phyloP scores from a whole-genome alignment of 1,140 invertebrate genomes.

The Drosophila nigromelanica region DNA sequence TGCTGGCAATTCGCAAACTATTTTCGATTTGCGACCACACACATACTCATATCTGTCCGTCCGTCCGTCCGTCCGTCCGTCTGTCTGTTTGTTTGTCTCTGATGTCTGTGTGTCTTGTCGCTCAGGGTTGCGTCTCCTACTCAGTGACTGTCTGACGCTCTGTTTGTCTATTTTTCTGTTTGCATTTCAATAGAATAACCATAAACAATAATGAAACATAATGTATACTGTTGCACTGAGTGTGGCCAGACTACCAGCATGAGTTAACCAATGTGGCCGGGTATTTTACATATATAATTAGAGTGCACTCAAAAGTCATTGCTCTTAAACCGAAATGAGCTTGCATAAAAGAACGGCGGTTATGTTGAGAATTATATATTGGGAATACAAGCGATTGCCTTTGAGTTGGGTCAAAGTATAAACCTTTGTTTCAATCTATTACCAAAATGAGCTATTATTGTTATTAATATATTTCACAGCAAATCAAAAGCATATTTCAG shows the following conservation, averaged over 20 bases:
- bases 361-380: too few species aligned
- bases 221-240: background rate
- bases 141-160: constrained; percentile 5
- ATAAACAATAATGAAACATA: constrained; percentile 33
- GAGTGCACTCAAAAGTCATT: background rate
- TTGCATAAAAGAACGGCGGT: background rate
- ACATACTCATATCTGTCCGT: background rate
- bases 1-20: constrained; percentile 50
- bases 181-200: constrained; percentile 11
- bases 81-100: background rate
- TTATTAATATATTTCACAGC: too few species aligned
- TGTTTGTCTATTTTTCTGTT: constrained; percentile 14
- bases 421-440: too few species aligned
- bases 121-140: constrained; percentile 7
- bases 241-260: constrained; percentile 13
- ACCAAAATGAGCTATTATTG: too few species aligned
- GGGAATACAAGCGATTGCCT: too few species aligned
- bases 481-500: too few species aligned
- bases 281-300: constrained; percentile 4
- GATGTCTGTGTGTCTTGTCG: constrained; percentile 19
- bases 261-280: background rate
- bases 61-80: constrained; percentile 6
- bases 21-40: constrained; percentile 23
- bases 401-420: too few species aligned
- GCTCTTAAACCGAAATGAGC: background rate